Base-by-base conservation (phyloP, 1,140 invertebrate genomes). In the Pseudomyrmex dendroicus region DNA sequence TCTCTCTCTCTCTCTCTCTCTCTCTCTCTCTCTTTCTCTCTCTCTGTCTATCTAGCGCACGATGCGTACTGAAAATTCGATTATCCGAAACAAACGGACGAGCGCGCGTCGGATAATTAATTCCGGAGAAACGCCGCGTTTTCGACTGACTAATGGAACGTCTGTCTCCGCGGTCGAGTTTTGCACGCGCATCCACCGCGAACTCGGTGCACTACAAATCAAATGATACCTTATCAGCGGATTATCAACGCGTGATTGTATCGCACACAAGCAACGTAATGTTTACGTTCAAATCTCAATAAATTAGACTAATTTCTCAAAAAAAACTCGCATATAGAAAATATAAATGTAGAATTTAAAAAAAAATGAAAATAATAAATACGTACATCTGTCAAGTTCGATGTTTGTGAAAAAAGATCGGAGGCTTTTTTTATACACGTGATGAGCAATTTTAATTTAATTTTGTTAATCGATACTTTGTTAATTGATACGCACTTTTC, bases 81-180 rank as follows among this genome's bases (percentile, higher is more conserved):
- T 80, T 80, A 80, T 80, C 50, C 66, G 66, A 80, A 80, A 70
- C 20, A 72, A 78, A 78, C 54, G 76, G 74, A 78, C 35, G 63
- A 68, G 10, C 64, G n/a, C 64, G n/a, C 74, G 76, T 20, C 76
- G 35, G 76, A 78, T 68, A 78, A 78, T 78, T 80, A 80, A 70
- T 80, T 80, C 20, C 22, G 12, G 64, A 44, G 59, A 44, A 80
- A 80, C 59, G 9, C 44, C 64, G 54, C 62, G 44, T 68, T 80
- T 80, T 70, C 66, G 66, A 44, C 15, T 70, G 76, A 70, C 22
- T 70, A 80, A 80, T 80, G 20, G 76, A 70, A 70, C 54, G 76
- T 70, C 44, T 59, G 52, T 59, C 15, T 78, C 15, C 20, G 35
- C 44, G 52, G 25, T 17, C 9, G 35, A 64, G 15, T n/a, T 66